Base-by-base conservation (phyloP, 2,797 vertebrate species). In the Prunella strophiata region DNA sequence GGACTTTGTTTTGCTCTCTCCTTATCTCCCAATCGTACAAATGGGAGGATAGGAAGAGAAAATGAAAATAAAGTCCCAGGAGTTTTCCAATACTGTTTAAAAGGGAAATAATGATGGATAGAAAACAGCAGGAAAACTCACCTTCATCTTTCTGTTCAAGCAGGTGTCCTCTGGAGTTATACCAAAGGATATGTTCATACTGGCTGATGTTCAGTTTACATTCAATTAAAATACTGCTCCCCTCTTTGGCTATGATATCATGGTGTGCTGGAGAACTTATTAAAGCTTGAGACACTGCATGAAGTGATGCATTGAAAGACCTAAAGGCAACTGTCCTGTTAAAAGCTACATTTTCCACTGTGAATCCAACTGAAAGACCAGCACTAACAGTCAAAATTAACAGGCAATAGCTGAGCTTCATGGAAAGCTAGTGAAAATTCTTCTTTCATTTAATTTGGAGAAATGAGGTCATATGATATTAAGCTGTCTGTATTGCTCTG, bases 181-280 rank as follows among this genome's bases (percentile, higher is more conserved):
- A 99, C 99, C 99, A 99, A 89, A 88, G 94, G n/a, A 99, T 79
- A 55, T 97, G 95, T 91, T 97, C 97, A 62, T 97, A 77, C 12
- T 90, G 94, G 91, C 63, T 89, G 85, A 93, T 94, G 5, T 98
- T 98, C 91, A 98, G 97, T 87, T 99, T 99, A 95, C 99, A 99
- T 93, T 98, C 95, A 9, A 99, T 97, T 58, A 98, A 96, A 25
- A 93, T 50, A 78, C 97, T 98, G 89, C 97, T 96, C 27, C 99
- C 99, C 92, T 99, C 99, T 96, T 98, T 98, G 76, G 96, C 98
- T 95, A 99, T 98, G 43, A 99, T 80, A 92, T 97, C 96, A 85
- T 95, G 95, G 68, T 96, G 85, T 50, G 97, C 88, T 68, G 96
- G 94, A 72, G 98, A 96, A 87, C 85, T 96, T 61, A 89, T 72